Conservation (phyloP, 2,888 invertebrate species). For the Chrysolina americana region DNA sequence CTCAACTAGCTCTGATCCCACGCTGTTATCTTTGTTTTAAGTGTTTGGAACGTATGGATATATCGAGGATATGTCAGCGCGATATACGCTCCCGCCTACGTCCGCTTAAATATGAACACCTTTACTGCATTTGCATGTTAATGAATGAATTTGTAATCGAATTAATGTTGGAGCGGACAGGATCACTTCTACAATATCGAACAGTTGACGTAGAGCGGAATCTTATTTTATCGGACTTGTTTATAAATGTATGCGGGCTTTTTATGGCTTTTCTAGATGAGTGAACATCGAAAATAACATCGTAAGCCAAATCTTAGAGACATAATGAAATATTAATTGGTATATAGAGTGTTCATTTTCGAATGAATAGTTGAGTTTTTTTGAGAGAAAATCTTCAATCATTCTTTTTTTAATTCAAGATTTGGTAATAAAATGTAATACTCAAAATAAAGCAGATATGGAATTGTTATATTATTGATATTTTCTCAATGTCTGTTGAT, state of each 20-base stretch:
- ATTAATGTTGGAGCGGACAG: slow-evolving; percentile 12
- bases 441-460: too few relatives aligned
- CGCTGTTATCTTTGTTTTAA: slow-evolving; percentile 40
- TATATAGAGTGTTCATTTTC: too few relatives aligned
- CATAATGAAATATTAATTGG: too few relatives aligned
- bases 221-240: slow-evolving; percentile 6
- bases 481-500: too few relatives aligned
- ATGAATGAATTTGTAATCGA: slow-evolving; percentile 20
- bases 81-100: slow-evolving; percentile 32
- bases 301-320: background rate
- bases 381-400: too few relatives aligned
- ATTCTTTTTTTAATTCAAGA: too few relatives aligned
- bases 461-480: too few relatives aligned
- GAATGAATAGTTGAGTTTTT: too few relatives aligned
- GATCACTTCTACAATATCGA: slow-evolving; percentile 22
- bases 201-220: slow-evolving; percentile 6
- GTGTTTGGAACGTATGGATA: slow-evolving; percentile 35
- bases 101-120: slow-evolving; percentile 29
- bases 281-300: background rate
- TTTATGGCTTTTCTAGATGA: background rate
- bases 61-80: slow-evolving; percentile 33
- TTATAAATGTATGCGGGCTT: slow-evolving; percentile 8
- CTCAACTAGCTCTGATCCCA: slow-evolving; percentile 35
- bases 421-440: too few relatives aligned
- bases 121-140: slow-evolving; percentile 27